These are phyloP conservation scores for Drosophila merina DNA, from an alignment of 2,888 invertebrate genomes.

Conservation along the genomic window DNA sequence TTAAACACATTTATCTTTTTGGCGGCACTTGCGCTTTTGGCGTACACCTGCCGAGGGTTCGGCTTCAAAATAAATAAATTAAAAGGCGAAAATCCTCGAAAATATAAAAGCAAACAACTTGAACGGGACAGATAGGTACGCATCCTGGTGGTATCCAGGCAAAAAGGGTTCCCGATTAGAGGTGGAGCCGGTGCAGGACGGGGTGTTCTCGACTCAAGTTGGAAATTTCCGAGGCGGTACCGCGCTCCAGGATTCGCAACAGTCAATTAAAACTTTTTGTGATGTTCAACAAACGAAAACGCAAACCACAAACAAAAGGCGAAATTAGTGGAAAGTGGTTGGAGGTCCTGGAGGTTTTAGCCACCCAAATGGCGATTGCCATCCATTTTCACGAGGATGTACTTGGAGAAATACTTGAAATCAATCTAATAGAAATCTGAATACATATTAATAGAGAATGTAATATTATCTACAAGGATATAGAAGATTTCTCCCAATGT, in stretches of 20 bases:
- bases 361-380: slow-evolving; percentile 4
- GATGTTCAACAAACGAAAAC: slow-evolving; percentile 53
- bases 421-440: not conserved
- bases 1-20: slow-evolving; percentile 39
- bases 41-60: slow-evolving; percentile 31
- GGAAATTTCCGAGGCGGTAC: slow-evolving; percentile 28
- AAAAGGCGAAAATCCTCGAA: slow-evolving; percentile 47
- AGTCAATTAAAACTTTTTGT: slow-evolving; percentile 79
- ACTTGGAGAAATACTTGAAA: slow-evolving; percentile 3
- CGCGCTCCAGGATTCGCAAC: slow-evolving; percentile 52
- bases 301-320: slow-evolving; percentile 75
- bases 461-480: no score
- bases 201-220: slow-evolving; percentile 17
- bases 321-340: slow-evolving; percentile 61
- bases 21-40: slow-evolving; percentile 27
- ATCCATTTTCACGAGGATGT: slow-evolving; percentile 4
- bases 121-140: slow-evolving; percentile 1
- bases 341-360: slow-evolving; percentile 4
- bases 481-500: not conserved
- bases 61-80: slow-evolving; percentile 48
- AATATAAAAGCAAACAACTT: slow-evolving; percentile 35
- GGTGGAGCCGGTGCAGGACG: not conserved
- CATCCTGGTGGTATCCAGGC: not conserved
- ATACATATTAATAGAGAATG: no score
- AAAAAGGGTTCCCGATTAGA: slow-evolving; percentile 52